Evolutionary conservation across 2,888 invertebrate species (phyloP), one percentile per base, ranked within the genome.

Genomic region (Melipona beecheii): DNA sequence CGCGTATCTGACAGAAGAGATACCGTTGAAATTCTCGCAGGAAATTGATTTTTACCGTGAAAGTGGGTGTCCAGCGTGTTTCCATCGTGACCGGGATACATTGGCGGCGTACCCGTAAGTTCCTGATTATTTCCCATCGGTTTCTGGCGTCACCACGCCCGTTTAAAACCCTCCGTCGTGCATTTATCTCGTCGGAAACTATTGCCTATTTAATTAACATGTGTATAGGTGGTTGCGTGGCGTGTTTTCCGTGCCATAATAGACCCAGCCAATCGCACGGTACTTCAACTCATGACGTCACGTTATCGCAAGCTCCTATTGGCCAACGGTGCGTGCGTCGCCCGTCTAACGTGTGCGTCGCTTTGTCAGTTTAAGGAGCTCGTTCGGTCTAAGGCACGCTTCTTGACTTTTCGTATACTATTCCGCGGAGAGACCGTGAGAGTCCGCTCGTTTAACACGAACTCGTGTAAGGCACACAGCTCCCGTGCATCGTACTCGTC

Each of bases 211-310:
- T 93, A 93, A 93, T 93, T 92, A 93, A 93, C 92, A 92, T 93
- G 91, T 91, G 93, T 92, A 92, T 92, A 92, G 92, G 92, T 93
- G 93, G 93, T 93, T 94, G 94, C 94, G 94, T 94, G 94, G 94
- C 94, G 94, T 93, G 93, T 94, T 94, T 92, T 91, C 91, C 92
- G 93, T 93, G 92, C 93, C 93, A 92, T 93, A 93, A 94, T 93
- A 92, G 92, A 91, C 87, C 89, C 90, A 90, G 86, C 94, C 94
- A 94, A 94, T 94, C 91, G 89, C 90, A 86, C 88, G 89, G 83
- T 90, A 87, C 87, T 87, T 89, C 85, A 87, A 83, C 85, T 81
- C 85, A 90, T 93, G 93, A 94, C 94, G 94, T 94, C 94, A 93
- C 89, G 77, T 66, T 75, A 74, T 78, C 81, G 81, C 87, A 70